Base-by-base conservation (phyloP, 1,140 invertebrate genomes). In the Drosophila sproati region DNA sequence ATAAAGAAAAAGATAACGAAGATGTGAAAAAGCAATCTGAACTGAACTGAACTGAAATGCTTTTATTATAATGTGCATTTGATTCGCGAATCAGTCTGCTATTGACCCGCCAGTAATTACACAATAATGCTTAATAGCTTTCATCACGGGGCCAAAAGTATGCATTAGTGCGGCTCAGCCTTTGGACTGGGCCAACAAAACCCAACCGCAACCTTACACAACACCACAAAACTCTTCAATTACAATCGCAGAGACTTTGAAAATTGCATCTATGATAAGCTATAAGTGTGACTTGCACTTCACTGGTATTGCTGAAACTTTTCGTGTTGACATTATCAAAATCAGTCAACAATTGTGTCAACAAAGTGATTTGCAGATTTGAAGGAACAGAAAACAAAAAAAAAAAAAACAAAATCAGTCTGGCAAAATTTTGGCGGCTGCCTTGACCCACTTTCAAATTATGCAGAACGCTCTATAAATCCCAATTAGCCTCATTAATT, bases 1-100 rank as follows among this genome's bases (percentile, higher is more conserved):
- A 43, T 10, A 54, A 54, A 32, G 37, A 43, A 48, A 68, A 29
- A 41, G 35, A 47, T 28, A 28, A 57, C 5, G 4, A 57, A 50
- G 5, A 28, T 32, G 5, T 29, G 29, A 32, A 7, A 12, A 43
- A 45, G 2, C 10, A 10, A 41, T 4, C 39, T n/a, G 3, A n/a
- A 4, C 3, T 43, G 10, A 60, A 34, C 56, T 32, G 2, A 60
- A 41, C 54, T 62, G 6, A 55, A 69, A 60, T 66, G 73, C 67
- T 41, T 72, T 78, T 59, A 73, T 77, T 79, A 74, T 80, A 78
- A 80, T 78, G 78, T 75, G 66, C 51, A 80, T 80, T 78, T 80
- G 61, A 76, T 78, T 78, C 68, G 76, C 72, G 78, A 80, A 78
- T 79, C 60, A 78, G 73, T 7, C 71, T 54, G 64, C 60, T 74